A percentile compares a stretch with the other conserved stretches of the same genome.
Conservation (phyloP, 2,113 vertebrate species). For the Addax nasomaculatus region DNA sequence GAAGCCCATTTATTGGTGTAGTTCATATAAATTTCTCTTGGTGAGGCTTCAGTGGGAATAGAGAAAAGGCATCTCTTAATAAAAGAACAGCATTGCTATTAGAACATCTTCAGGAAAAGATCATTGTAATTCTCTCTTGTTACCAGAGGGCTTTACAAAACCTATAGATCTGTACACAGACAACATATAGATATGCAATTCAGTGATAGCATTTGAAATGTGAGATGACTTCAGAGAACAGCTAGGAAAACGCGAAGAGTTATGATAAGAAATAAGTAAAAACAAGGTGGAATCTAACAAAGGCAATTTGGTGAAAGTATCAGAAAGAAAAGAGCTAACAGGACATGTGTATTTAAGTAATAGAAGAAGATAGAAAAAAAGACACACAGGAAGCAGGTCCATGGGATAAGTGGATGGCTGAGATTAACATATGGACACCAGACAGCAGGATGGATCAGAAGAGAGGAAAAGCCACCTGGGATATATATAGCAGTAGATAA, state of each 20-base stretch:
- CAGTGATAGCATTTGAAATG: not conserved
- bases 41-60: not conserved
- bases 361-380: not conserved
- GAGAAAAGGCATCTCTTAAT: not conserved
- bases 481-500: constrained; percentile 32
- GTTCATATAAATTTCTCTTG: not conserved
- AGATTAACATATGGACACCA: constrained; percentile 46
- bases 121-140: not conserved
- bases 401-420: not conserved
- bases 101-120: not conserved
- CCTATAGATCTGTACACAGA: not conserved
- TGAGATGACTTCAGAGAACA: not conserved
- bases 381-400: not conserved
- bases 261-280: not conserved
- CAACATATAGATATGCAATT: not conserved
- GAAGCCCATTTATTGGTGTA: not conserved
- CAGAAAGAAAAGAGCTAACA: not conserved
- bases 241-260: not conserved
- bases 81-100: not conserved
- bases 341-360: not conserved
- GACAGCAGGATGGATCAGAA: constrained; percentile 13
- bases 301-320: not conserved
- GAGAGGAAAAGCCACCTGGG: not conserved
- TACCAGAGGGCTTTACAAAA: not conserved
- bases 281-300: not conserved